phyloP scores from a whole-genome alignment of 1,140 invertebrate genomes.

The Drosophila nasuta region DNA sequence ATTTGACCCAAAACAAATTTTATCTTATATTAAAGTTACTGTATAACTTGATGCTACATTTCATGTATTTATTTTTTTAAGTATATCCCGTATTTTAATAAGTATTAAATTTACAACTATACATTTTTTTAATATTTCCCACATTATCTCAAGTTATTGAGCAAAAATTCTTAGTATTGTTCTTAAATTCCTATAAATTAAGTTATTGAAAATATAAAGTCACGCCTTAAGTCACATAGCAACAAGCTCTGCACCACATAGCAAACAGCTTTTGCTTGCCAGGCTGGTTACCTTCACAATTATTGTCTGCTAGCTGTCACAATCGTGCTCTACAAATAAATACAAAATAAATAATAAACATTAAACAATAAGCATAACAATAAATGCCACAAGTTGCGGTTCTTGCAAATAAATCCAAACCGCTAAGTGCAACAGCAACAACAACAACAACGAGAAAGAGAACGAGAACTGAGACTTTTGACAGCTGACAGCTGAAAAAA shows the following conservation, averaged over 20 bases:
- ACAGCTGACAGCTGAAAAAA: constrained; percentile 44
- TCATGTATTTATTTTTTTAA: too few relatives aligned
- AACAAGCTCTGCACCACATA: not conserved
- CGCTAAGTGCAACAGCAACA: constrained; percentile 35
- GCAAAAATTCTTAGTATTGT: not conserved
- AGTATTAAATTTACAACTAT: too few relatives aligned
- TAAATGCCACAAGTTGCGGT: constrained; percentile 67
- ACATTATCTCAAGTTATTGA: too few relatives aligned
- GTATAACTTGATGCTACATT: too few relatives aligned
- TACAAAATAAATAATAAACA: constrained; percentile 55
- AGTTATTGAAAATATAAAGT: not conserved
- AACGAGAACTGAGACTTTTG: constrained; percentile 1
- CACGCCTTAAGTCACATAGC: constrained; percentile 1
- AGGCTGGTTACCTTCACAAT: constrained; percentile 44
- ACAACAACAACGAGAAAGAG: constrained; percentile 39
- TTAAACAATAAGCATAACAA: constrained; percentile 71
- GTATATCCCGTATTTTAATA: too few relatives aligned
- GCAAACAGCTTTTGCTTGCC: constrained; percentile 38
- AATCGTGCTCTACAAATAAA: constrained; percentile 41
- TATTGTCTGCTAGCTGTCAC: constrained; percentile 35
- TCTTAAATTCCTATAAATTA: not conserved
- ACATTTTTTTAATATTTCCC: too few relatives aligned
- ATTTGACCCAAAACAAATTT: too few relatives aligned
- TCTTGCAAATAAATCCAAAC: constrained; percentile 59
- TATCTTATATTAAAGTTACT: too few relatives aligned